A percentile compares a stretch with the other conserved stretches of the same genome.
phyloP scores from a whole-genome alignment of 2,888 invertebrate genomes.

The Eulithis testata region DNA sequence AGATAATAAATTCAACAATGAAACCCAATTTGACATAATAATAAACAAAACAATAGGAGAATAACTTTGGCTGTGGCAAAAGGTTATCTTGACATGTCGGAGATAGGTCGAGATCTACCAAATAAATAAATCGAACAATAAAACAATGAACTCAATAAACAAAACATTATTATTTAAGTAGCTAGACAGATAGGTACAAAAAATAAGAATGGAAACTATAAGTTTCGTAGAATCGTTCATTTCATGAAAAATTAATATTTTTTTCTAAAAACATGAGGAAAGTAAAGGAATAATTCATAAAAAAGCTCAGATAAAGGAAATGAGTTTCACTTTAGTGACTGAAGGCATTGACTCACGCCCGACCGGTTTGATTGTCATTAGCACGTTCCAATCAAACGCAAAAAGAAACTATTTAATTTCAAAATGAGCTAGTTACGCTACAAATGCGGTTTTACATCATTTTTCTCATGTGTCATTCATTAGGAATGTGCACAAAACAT shows the following conservation, averaged over 20 bases:
- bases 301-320: conserved; percentile 33
- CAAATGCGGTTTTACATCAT: conserved; percentile 34
- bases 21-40: conserved; percentile 38
- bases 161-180: background rate
- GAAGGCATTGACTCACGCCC: conserved; percentile 30
- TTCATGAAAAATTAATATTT: conserved; percentile 3
- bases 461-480: conserved; percentile 39
- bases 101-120: conserved; percentile 36
- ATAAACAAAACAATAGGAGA: conserved; percentile 56
- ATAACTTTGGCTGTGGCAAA: conserved; percentile 59
- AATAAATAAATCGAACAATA: conserved; percentile 42
- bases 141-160: too few species aligned
- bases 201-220: background rate
- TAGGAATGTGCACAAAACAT: conserved; percentile 41
- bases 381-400: conserved; percentile 34
- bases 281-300: conserved; percentile 30
- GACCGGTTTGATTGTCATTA: conserved; percentile 38
- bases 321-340: conserved; percentile 32
- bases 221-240: background rate
- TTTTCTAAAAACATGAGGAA: conserved; percentile 22
- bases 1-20: too few species aligned
- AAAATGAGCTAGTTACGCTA: conserved; percentile 35
- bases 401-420: conserved; percentile 27
- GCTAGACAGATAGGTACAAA: background rate
- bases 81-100: conserved; percentile 53